Percentiles rank a stretch among this genome's conserved stretches.
Evolutionary conservation across 2,797 vertebrate species (phyloP).

Genomic region (Rhinogobio ventralis): DNA sequence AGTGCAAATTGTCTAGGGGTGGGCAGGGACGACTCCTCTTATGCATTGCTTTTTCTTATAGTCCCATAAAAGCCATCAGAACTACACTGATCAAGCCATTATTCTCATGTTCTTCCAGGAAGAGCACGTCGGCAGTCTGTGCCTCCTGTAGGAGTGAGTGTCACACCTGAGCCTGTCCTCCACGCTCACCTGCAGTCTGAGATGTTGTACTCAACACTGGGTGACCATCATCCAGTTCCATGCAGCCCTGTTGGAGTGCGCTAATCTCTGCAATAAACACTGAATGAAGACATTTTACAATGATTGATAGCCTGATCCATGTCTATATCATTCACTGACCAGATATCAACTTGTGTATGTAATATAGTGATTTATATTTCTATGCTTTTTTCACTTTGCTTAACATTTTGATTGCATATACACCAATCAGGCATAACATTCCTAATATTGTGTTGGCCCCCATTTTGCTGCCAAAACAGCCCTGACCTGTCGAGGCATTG

Average conservation of each 20-base stretch:
- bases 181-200: neutral
- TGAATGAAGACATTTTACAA: neutral
- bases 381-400: neutral
- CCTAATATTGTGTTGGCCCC: no score
- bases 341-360: neutral
- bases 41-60: neutral
- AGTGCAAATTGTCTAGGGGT: neutral
- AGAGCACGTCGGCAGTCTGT: neutral
- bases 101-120: conserved; percentile 2
- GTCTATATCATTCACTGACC: neutral
- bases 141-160: no score
- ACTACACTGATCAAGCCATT: neutral
- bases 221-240: conserved; percentile 26
- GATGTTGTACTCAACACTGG: conserved; percentile 1
- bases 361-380: neutral
- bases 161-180: neutral
- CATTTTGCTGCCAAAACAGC: no score
- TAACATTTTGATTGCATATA: neutral
- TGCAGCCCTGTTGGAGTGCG: neutral
- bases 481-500: no score
- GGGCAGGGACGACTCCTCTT: neutral
- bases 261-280: neutral
- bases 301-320: neutral
- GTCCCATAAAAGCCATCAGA: neutral
- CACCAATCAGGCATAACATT: no score